phyloP scores from a whole-genome alignment of 2,888 invertebrate genomes.

The Agrotis segetum region DNA sequence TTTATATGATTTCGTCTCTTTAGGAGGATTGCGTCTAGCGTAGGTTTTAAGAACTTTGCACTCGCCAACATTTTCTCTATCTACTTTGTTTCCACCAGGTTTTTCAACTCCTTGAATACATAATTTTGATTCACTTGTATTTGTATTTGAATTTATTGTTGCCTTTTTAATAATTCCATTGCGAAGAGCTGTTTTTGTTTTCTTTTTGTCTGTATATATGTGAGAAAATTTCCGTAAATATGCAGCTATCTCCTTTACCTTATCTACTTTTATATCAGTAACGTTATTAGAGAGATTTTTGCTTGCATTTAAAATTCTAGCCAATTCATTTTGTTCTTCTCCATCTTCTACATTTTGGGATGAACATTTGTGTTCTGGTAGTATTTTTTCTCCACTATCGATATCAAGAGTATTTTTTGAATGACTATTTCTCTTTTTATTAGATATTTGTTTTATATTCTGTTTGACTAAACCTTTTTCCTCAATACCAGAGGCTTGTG shows the following conservation, averaged over 20 bases:
- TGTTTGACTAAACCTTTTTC: slow-evolving; percentile 17
- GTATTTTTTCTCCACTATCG: slow-evolving; percentile 8
- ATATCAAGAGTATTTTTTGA: slow-evolving; percentile 16
- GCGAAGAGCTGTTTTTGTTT: slow-evolving; percentile 38
- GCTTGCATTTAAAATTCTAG: slow-evolving; percentile 45
- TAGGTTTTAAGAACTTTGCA: slow-evolving; percentile 73
- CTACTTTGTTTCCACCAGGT: slow-evolving; percentile 75
- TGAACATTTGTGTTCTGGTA: slow-evolving; percentile 34
- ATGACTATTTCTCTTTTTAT: slow-evolving; percentile 12
- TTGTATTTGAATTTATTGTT: slow-evolving; percentile 47
- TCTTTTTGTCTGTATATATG: slow-evolving; percentile 52
- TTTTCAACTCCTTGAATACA: slow-evolving; percentile 83
- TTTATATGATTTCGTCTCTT: slow-evolving; percentile 30
- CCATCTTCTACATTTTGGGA: slow-evolving; percentile 38
- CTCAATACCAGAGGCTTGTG: slow-evolving; percentile 18
- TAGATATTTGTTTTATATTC: slow-evolving; percentile 12
- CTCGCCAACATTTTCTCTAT: slow-evolving; percentile 23
- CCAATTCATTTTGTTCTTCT: slow-evolving; percentile 33
- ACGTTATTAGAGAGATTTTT: slow-evolving; percentile 41
- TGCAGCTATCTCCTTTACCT: slow-evolving; percentile 70
- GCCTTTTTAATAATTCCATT: slow-evolving; percentile 40
- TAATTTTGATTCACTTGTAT: slow-evolving; percentile 74
- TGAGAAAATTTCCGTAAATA: slow-evolving; percentile 67
- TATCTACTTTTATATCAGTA: slow-evolving; percentile 52
- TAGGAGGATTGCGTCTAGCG: slow-evolving; percentile 62